Percentiles rank a stretch among this genome's conserved stretches.
These are phyloP conservation scores for Bactericera cockerelli DNA, from an alignment of 1,140 invertebrate species.

Conservation along the genomic window DNA sequence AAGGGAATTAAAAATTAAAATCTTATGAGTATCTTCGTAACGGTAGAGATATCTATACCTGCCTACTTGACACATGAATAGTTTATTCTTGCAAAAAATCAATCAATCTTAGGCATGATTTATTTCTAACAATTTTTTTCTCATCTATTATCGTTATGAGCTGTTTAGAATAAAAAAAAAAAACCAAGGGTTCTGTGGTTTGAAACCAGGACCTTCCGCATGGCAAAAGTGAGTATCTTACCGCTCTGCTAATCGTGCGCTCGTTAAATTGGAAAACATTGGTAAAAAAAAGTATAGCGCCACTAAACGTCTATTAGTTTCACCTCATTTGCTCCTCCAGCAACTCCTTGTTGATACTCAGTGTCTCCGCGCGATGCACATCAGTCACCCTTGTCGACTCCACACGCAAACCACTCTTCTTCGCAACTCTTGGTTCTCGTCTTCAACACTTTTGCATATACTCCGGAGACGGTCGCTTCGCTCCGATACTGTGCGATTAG, in stretches of 20 bases:
- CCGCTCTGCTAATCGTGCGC: background rate
- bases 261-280: too few relatives aligned
- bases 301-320: too few relatives aligned
- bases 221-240: background rate
- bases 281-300: too few relatives aligned
- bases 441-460: background rate
- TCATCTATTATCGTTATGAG: too few relatives aligned
- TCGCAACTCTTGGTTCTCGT: background rate
- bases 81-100: background rate
- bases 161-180: too few relatives aligned
- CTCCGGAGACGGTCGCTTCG: background rate
- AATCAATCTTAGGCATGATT: background rate
- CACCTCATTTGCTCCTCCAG: background rate
- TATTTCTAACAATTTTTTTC: too few relatives aligned
- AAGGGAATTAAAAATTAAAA: too few relatives aligned
- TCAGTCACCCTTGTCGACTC: background rate
- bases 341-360: background rate
- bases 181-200: too few relatives aligned
- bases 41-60: background rate
- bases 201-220: background rate
- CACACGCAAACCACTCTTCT: background rate
- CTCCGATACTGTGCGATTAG: background rate
- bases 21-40: too few relatives aligned
- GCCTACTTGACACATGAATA: background rate
- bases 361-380: background rate